Percentiles rank a stretch among this genome's conserved stretches.
phyloP scores from a whole-genome alignment of 2,113 vertebrate genomes.

The Mobula birostris region DNA sequence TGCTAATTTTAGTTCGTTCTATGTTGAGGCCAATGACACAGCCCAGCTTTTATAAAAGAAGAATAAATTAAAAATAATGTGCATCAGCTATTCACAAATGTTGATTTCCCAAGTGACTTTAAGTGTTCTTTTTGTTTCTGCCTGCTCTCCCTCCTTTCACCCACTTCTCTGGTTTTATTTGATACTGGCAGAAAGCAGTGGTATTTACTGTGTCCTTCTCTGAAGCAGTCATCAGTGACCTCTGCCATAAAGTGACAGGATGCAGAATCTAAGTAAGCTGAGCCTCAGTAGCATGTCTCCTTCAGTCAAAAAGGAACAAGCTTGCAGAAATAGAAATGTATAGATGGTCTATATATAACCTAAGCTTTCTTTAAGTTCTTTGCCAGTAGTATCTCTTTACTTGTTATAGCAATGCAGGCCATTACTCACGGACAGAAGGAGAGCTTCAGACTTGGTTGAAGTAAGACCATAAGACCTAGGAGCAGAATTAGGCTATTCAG shows the following conservation, averaged over 20 bases:
- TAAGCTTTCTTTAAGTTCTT: not conserved
- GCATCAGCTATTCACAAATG: not conserved
- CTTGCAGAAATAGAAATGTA: not conserved
- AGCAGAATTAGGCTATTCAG: too few relatives aligned
- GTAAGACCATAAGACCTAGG: too few relatives aligned
- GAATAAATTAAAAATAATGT: not conserved
- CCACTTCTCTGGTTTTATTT: not conserved
- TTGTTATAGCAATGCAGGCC: not conserved
- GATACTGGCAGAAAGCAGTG: not conserved
- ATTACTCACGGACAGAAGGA: not conserved
- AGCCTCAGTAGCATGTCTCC: not conserved
- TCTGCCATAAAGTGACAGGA: not conserved
- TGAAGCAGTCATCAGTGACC: not conserved
- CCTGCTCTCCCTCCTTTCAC: not conserved
- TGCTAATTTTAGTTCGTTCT: not conserved
- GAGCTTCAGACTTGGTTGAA: not conserved
- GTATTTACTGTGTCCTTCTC: not conserved
- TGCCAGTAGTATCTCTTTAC: not conserved
- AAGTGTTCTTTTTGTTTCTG: too few relatives aligned
- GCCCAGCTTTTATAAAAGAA: not conserved
- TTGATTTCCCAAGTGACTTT: constrained; percentile 15
- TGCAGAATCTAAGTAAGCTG: not conserved
- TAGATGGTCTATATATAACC: not conserved
- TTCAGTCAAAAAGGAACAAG: not conserved
- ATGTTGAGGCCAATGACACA: not conserved